A percentile compares a stretch with the other conserved stretches of the same genome.
Evolutionary conservation across 1,140 invertebrate genomes (phyloP).

Genomic region (Eufriesea mexicana): DNA sequence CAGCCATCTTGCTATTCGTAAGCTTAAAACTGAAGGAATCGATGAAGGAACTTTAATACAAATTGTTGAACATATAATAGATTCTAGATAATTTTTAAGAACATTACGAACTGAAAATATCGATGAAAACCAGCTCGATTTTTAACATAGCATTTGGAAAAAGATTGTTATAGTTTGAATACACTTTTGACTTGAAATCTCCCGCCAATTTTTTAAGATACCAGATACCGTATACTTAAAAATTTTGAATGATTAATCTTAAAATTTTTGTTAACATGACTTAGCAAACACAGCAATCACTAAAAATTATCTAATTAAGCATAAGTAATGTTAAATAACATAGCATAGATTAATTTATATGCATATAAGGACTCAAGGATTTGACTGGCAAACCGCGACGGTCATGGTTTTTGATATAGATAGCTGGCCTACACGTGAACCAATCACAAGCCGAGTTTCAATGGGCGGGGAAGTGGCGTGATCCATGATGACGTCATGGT

Average conservation of each 20-base stretch:
- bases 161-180: not conserved
- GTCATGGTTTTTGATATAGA: conserved; percentile 57
- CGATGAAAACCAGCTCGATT: not conserved
- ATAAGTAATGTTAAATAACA: not conserved
- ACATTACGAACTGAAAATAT: not conserved
- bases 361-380: conserved; percentile 34
- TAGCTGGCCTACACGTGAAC: conserved; percentile 66
- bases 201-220: conserved; percentile 5
- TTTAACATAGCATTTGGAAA: too few relatives aligned
- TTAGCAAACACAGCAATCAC: not conserved
- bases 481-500: conserved; percentile 78
- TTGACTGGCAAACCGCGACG: conserved; percentile 45
- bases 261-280: not conserved
- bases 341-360: not conserved
- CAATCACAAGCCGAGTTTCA: conserved; percentile 67
- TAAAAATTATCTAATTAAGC: not conserved
- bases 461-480: conserved; percentile 80
- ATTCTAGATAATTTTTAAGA: not conserved
- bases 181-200: conserved; percentile 16
- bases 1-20: conserved; percentile 57
- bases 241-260: not conserved
- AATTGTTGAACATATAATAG: not conserved
- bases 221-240: not conserved
- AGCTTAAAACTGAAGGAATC: conserved; percentile 48
- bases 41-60: not conserved